Percentiles rank a stretch among this genome's conserved stretches.
Conservation (phyloP, 2,797 vertebrate species). For the Gallinago solitaria region DNA sequence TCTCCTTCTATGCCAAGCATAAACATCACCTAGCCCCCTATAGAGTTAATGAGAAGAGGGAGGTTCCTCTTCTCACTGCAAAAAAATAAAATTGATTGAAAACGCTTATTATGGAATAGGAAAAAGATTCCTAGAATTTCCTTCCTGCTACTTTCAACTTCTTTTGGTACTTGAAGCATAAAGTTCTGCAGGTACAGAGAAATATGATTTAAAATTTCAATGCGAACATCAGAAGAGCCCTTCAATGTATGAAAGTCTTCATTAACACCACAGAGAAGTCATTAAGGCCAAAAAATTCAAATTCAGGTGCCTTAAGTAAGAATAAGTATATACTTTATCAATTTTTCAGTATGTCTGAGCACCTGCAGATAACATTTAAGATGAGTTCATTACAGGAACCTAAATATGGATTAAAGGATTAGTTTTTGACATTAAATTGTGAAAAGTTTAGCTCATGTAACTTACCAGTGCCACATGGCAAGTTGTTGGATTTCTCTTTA, state of each 20-base stretch:
- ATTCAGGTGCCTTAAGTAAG: background rate
- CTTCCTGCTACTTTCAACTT: background rate
- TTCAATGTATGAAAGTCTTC: conserved; percentile 2
- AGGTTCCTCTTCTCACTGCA: background rate
- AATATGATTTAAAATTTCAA: background rate
- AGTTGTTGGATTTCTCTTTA: background rate
- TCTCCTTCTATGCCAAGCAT: background rate
- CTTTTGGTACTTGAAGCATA: background rate
- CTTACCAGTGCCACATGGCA: background rate
- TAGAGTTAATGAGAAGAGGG: background rate
- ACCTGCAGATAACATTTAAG: conserved; percentile 32
- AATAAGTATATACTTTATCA: conserved; percentile 10
- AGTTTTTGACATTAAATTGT: conserved; percentile 1
- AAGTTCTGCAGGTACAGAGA: background rate
- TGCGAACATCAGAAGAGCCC: background rate
- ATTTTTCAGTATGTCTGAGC: conserved; percentile 14
- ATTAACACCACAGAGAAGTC: conserved; percentile 10
- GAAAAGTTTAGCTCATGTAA: conserved; percentile 3
- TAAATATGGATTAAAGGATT: conserved; percentile 48
- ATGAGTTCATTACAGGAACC: background rate
- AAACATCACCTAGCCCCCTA: background rate
- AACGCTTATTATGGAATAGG: background rate
- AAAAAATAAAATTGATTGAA: background rate
- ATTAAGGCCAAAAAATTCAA: conserved; percentile 22
- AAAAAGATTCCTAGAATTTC: background rate